Percentiles rank a stretch among this genome's conserved stretches.
phyloP scores from a whole-genome alignment of 2,888 invertebrate species.

The Phragmatobia fuliginosa region DNA sequence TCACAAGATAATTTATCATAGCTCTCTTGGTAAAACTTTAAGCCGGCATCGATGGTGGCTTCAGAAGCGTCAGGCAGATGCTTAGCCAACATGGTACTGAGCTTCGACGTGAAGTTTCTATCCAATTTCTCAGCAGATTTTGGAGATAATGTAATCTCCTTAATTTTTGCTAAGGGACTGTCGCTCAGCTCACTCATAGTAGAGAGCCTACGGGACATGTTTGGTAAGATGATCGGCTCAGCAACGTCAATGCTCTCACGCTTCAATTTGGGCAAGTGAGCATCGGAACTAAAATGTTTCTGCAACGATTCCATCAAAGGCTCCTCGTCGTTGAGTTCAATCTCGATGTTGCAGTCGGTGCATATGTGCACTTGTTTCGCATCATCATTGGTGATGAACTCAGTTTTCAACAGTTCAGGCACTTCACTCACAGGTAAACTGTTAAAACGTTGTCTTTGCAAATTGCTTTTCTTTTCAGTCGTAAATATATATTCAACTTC shows the following conservation, averaged over 20 bases:
- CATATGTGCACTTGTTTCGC: conserved; percentile 81
- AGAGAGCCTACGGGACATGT: conserved; percentile 79
- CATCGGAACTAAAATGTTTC: conserved; percentile 76
- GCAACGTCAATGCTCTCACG: conserved; percentile 80
- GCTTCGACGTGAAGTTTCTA: conserved; percentile 66
- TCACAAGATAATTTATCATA: conserved; percentile 74
- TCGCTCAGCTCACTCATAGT: conserved; percentile 73
- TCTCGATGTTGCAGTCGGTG: conserved; percentile 79
- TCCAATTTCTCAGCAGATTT: conserved; percentile 75
- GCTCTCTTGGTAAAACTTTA: conserved; percentile 74
- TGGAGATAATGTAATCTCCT: conserved; percentile 64
- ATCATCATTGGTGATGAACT: conserved; percentile 67
- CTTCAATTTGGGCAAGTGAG: conserved; percentile 76
- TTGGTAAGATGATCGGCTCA: conserved; percentile 76
- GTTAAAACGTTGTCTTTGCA: conserved; percentile 80
- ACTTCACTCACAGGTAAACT: conserved; percentile 81
- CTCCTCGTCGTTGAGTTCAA: conserved; percentile 77
- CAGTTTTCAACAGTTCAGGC: conserved; percentile 77
- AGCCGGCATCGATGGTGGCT: conserved; percentile 73
- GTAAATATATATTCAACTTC: conserved; percentile 83
- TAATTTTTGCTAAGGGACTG: conserved; percentile 64
- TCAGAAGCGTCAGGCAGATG: conserved; percentile 79
- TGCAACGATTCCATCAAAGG: conserved; percentile 81
- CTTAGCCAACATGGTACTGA: conserved; percentile 71
- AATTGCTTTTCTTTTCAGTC: conserved; percentile 79